Percentiles rank a stretch among this genome's conserved stretches.
phyloP scores from a whole-genome alignment of 2,888 invertebrate genomes.

The Drosophila histrio region DNA sequence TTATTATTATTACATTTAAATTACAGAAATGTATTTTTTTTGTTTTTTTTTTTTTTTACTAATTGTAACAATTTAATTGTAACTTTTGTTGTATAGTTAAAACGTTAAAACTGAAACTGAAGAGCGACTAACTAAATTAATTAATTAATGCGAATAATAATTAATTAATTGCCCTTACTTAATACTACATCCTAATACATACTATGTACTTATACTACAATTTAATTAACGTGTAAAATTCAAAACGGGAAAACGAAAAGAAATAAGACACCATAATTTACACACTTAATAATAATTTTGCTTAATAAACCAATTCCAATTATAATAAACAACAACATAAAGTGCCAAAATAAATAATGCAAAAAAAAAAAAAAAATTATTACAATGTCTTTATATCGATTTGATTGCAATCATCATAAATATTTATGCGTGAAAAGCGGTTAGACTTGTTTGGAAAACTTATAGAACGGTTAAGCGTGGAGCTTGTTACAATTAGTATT shows the following conservation, averaged over 20 bases:
- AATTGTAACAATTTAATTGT: constrained; percentile 59
- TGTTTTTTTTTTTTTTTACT: constrained; percentile 50
- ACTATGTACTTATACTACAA: constrained; percentile 40
- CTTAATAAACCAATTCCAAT: constrained; percentile 61
- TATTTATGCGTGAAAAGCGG: background rate
- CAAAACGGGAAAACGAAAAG: constrained; percentile 27
- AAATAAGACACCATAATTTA: constrained; percentile 30
- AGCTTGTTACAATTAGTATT: background rate
- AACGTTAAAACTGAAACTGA: constrained; percentile 43
- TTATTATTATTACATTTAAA: constrained; percentile 31
- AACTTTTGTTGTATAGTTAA: constrained; percentile 71
- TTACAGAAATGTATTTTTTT: constrained; percentile 32
- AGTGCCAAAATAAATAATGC: constrained; percentile 70
- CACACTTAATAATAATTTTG: constrained; percentile 48
- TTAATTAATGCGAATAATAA: constrained; percentile 41
- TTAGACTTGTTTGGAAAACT: background rate
- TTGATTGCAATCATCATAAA: background rate
- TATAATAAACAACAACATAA: constrained; percentile 61
- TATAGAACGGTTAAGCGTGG: too few relatives aligned
- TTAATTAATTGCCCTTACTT: constrained; percentile 51
- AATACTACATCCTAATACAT: constrained; percentile 27
- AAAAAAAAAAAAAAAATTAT: constrained; percentile 22
- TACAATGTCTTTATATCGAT: background rate
- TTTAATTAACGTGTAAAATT: constrained; percentile 28
- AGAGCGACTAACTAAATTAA: constrained; percentile 56